A percentile compares a stretch with the other conserved stretches of the same genome.
Evolutionary conservation across 1,140 invertebrate species (phyloP).

Genomic region (Eubasilissa regina): DNA sequence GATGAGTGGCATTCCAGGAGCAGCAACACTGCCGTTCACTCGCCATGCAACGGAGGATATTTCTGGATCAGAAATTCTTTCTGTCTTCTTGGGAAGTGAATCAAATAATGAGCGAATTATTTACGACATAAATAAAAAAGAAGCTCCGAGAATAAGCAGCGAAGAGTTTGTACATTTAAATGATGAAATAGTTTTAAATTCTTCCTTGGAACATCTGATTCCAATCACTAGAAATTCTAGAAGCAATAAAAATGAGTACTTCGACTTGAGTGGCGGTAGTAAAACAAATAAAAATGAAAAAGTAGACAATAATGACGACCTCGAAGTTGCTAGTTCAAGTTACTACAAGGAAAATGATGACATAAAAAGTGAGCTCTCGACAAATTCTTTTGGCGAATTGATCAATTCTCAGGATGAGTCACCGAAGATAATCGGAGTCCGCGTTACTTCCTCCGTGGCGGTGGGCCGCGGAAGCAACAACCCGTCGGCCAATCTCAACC

Average conservation of each 20-base stretch:
- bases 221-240: conserved; percentile 54
- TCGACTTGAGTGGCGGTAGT: conserved; percentile 1
- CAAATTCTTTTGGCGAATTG: conserved; percentile 41
- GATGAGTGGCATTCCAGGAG: conserved; percentile 33
- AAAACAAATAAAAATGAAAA: conserved; percentile 34
- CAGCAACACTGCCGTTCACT: conserved; percentile 45
- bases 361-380: conserved; percentile 48
- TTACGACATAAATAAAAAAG: conserved; percentile 57
- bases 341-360: conserved; percentile 57
- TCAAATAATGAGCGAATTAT: conserved; percentile 45
- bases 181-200: conserved; percentile 44
- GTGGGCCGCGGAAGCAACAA: conserved; percentile 63
- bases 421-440: conserved; percentile 69
- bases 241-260: conserved; percentile 49
- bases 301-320: conserved; percentile 42
- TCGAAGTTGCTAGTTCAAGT: conserved; percentile 51
- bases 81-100: conserved; percentile 50
- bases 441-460: conserved; percentile 71
- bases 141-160: conserved; percentile 55
- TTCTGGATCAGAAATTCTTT: conserved; percentile 53
- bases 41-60: conserved; percentile 44
- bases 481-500: neutral
- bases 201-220: conserved; percentile 38
- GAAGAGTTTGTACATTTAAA: conserved; percentile 32
- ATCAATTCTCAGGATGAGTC: conserved; percentile 60